These are phyloP conservation scores for Isotomurus palustris DNA, from an alignment of 2,888 invertebrate genomes.

Conservation along the genomic window DNA sequence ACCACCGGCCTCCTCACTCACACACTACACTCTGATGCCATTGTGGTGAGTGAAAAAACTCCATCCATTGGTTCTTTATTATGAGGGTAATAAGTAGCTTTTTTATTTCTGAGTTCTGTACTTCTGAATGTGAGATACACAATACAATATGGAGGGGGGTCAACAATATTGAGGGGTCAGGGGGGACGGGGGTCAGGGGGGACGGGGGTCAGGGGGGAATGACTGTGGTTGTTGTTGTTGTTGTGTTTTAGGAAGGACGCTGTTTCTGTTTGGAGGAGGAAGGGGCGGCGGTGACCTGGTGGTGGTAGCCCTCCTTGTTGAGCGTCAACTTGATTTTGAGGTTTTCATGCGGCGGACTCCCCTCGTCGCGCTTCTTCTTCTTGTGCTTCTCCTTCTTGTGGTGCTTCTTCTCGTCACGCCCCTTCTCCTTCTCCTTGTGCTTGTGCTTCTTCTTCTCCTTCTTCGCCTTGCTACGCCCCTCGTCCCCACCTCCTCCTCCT, in stretches of 20 bases:
- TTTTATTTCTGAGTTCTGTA: no score
- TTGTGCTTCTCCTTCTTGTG: conserved; percentile 36
- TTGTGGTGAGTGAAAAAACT: no score
- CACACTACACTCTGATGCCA: no score
- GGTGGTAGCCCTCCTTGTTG: neutral
- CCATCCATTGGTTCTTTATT: no score
- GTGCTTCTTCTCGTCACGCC: conserved; percentile 28
- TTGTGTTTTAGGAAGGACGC: neutral
- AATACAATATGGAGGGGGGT: no score
- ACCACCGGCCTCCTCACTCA: no score
- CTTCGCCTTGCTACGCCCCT: conserved; percentile 30
- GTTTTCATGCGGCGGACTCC: conserved; percentile 4
- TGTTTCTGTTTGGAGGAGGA: conserved; percentile 32
- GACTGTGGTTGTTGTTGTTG: neutral
- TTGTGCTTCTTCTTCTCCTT: conserved; percentile 41
- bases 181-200: no score
- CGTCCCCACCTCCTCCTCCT: conserved; percentile 15
- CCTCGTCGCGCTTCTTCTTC: conserved; percentile 25
- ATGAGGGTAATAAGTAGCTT: no score
- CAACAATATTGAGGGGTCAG: no score
- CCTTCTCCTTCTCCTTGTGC: conserved; percentile 40
- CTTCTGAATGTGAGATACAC: no score
- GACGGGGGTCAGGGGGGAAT: neutral
- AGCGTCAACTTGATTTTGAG: neutral
- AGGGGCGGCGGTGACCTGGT: conserved; percentile 64